A percentile compares a stretch with the other conserved stretches of the same genome.
Evolutionary conservation across 2,797 vertebrate genomes (phyloP).

Genomic region (Anguilla pacifica): DNA sequence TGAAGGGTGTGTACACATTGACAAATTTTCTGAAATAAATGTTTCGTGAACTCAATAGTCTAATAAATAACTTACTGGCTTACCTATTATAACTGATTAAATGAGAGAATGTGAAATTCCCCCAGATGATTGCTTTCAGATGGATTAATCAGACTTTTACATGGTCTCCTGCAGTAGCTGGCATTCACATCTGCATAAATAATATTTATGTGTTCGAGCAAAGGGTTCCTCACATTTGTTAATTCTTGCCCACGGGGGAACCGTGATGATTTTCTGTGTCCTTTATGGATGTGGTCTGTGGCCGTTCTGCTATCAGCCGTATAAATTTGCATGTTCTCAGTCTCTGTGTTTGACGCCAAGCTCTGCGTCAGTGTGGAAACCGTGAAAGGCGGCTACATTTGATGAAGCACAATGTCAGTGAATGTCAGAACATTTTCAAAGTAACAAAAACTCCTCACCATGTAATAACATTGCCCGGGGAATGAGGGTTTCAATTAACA

Average conservation of each 20-base stretch:
- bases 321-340: slow-evolving; percentile 53
- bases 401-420: slow-evolving; percentile 37
- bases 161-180: slow-evolving; percentile 62
- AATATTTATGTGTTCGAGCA: slow-evolving; percentile 60
- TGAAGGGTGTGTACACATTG: background rate
- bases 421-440: slow-evolving; percentile 16
- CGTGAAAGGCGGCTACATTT: slow-evolving; percentile 27
- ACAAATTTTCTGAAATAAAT: slow-evolving; percentile 44
- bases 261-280: slow-evolving; percentile 69
- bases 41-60: slow-evolving; percentile 50
- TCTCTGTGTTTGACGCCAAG: slow-evolving; percentile 7
- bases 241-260: slow-evolving; percentile 65
- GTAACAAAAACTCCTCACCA: background rate
- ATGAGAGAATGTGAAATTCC: slow-evolving; percentile 53
- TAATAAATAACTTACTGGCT: slow-evolving; percentile 53
- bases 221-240: slow-evolving; percentile 53
- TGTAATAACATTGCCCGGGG: background rate
- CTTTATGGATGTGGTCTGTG: slow-evolving; percentile 49
- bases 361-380: slow-evolving; percentile 47
- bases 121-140: slow-evolving; percentile 62
- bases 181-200: slow-evolving; percentile 68
- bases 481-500: too few relatives aligned
- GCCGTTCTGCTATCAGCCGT: slow-evolving; percentile 47
- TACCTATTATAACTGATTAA: slow-evolving; percentile 54
- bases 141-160: slow-evolving; percentile 71